Evolutionary conservation across 2,797 vertebrate species (phyloP).

Genomic region (Betta splendens): DNA sequence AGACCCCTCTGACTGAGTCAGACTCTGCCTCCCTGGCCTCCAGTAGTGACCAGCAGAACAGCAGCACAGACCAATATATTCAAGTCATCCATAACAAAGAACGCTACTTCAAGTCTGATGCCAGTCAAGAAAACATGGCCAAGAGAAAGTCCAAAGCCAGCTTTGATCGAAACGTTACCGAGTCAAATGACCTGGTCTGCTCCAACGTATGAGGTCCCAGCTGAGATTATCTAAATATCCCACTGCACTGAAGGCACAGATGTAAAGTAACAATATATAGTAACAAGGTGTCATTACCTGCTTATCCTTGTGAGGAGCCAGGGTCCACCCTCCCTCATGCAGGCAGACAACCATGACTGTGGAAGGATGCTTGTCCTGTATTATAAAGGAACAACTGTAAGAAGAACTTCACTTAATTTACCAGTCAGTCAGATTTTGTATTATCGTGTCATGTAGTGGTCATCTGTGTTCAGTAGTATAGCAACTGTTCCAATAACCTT

Average conservation of each 20-base stretch:
- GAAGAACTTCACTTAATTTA: no score
- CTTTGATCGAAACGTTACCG: constrained; percentile 70
- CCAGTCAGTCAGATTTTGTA: no score
- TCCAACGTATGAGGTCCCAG: constrained; percentile 86
- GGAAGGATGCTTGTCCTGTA: no score
- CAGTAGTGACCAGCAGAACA: constrained; percentile 92
- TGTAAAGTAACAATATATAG: no score
- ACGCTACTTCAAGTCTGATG: constrained; percentile 75
- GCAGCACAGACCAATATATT: constrained; percentile 90
- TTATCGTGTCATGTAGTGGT: no score
- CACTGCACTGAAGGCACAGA: constrained; percentile 21
- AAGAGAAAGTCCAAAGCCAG: constrained; percentile 81
- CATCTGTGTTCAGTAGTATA: no score
- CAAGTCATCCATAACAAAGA: constrained; percentile 89
- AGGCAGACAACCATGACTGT: no score
- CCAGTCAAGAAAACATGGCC: constrained; percentile 68
- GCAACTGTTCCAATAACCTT: no score
- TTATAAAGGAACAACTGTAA: no score
- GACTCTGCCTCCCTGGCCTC: constrained; percentile 89
- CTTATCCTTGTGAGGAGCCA: no score
- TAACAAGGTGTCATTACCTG: no score
- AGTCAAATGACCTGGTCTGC: constrained; percentile 85
- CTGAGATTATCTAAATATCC: constrained; percentile 4
- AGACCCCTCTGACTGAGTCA: constrained; percentile 86
- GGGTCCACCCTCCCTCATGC: no score